Evolutionary conservation across 2,797 vertebrate genomes (phyloP).

Genomic region (Cetoscarus ocellatus): DNA sequence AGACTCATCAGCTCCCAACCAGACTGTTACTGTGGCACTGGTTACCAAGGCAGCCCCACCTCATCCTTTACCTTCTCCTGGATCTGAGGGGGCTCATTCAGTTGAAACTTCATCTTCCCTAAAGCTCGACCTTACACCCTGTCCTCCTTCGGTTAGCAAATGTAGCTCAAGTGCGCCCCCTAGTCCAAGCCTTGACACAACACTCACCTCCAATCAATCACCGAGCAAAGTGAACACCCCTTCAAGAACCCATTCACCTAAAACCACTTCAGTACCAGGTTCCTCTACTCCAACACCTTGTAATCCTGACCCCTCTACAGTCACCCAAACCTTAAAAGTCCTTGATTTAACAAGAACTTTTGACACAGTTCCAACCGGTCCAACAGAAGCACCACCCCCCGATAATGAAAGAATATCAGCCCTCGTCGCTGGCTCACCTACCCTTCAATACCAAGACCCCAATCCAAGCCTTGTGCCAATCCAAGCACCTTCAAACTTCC

Average conservation of each 20-base stretch:
- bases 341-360: constrained; percentile 43
- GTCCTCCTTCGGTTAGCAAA: constrained; percentile 22
- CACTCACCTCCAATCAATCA: constrained; percentile 27
- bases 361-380: constrained; percentile 28
- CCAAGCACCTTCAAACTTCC: background rate
- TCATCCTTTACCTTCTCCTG: constrained; percentile 45
- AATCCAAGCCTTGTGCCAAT: constrained; percentile 32
- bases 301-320: constrained; percentile 9
- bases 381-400: constrained; percentile 17
- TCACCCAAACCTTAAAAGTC: constrained; percentile 9
- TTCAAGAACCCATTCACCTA: background rate
- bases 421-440: constrained; percentile 18
- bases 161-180: constrained; percentile 40
- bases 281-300: constrained; percentile 19
- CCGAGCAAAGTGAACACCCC: constrained; percentile 10
- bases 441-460: constrained; percentile 10
- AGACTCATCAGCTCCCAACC: constrained; percentile 32
- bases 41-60: constrained; percentile 53
- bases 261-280: constrained; percentile 10
- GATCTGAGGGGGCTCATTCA: constrained; percentile 32
- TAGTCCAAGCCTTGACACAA: constrained; percentile 29
- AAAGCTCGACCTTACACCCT: constrained; percentile 30
- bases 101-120: constrained; percentile 42
- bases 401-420: constrained; percentile 54
- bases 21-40: constrained; percentile 58